Evolutionary conservation across 2,113 vertebrate genomes (phyloP).

Genomic region (Sterna hirundo): DNA sequence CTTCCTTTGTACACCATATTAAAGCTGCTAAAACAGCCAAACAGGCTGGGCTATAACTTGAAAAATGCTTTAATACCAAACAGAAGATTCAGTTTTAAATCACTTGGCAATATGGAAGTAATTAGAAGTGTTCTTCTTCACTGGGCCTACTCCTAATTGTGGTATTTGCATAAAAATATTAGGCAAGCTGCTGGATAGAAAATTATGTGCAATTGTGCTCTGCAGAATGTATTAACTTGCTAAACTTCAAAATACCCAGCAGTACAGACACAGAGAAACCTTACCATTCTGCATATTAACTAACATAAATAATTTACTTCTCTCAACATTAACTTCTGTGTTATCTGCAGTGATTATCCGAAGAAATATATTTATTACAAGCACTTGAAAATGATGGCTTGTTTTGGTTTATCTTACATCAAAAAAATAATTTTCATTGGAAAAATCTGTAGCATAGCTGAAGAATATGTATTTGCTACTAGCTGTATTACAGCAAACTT

Average conservation of each 20-base stretch:
- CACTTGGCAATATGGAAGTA: background rate
- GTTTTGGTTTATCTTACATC: background rate
- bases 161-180: slow-evolving; percentile 36
- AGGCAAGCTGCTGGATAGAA: background rate
- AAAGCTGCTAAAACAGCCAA: background rate
- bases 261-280: background rate
- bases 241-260: background rate
- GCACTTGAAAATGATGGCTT: background rate
- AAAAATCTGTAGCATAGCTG: background rate
- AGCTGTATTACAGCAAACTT: background rate
- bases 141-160: background rate
- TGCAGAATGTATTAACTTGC: background rate
- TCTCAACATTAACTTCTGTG: background rate
- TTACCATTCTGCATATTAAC: background rate
- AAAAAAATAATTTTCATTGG: background rate
- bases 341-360: background rate
- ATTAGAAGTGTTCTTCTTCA: background rate
- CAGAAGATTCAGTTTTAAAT: slow-evolving; percentile 5
- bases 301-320: background rate
- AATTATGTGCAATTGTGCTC: background rate
- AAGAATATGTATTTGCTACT: background rate
- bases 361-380: background rate
- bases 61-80: slow-evolving; percentile 2
- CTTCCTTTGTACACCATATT: background rate
- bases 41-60: background rate